These are phyloP conservation scores for Pyrgilauda ruficollis DNA, from an alignment of 2,113 vertebrate species.

Conservation along the genomic window DNA sequence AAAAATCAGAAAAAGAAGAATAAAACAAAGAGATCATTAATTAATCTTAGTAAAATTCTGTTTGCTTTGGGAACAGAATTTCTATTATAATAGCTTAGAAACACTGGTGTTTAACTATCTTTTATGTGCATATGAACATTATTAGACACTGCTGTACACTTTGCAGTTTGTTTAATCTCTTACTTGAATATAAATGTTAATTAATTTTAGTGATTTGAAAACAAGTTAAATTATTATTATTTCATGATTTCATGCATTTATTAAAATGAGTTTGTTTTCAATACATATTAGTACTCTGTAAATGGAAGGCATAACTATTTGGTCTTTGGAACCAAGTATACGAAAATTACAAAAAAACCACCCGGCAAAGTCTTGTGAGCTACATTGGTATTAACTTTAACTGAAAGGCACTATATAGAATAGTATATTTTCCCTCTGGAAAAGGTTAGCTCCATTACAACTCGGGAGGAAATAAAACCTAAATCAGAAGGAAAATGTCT, in stretches of 20 bases:
- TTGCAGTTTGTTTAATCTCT: not conserved
- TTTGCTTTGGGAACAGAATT: not conserved
- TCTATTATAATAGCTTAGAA: not conserved
- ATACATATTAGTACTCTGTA: not conserved
- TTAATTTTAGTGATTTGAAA: not conserved
- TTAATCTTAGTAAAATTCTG: not conserved
- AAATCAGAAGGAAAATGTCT: not conserved
- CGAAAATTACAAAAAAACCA: not conserved
- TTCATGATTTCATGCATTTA: not conserved
- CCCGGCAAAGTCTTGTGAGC: not conserved
- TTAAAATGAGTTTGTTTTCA: not conserved
- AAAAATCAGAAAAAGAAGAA: not conserved
- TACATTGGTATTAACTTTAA: not conserved
- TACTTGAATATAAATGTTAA: not conserved
- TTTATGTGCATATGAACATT: not conserved
- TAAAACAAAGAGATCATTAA: not conserved
- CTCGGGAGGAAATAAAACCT: not conserved
- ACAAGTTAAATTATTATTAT: not conserved
- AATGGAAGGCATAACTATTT: not conserved
- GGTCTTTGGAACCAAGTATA: not conserved
- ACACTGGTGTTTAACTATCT: not conserved
- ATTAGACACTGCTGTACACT: not conserved
- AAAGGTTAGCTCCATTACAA: not conserved
- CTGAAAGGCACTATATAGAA: not conserved
- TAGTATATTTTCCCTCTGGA: not conserved